Base-by-base conservation (phyloP, 92 coral and sea anemone species). In the Virgularia gustaviana region DNA sequence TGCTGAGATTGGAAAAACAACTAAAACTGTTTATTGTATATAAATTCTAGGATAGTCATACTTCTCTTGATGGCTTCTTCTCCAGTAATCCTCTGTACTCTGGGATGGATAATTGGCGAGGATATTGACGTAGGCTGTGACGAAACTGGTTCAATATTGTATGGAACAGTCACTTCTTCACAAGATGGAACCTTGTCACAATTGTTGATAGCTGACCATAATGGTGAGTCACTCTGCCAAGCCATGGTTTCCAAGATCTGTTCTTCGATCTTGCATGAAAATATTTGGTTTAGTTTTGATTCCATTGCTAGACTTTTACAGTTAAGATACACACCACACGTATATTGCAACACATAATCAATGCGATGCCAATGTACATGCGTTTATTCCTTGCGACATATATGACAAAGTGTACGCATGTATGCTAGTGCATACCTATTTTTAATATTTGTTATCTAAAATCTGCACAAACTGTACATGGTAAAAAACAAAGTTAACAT, bases 41-140 rank as follows among this genome's bases (percentile, higher is more conserved):
- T n/a, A n/a, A n/a, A n/a, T n/a, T n/a, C n/a, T n/a, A n/a, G n/a
- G 13, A 25, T 15, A 60, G 36, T n/a, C 59, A 27, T 7, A 67
- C 74, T 59, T 67, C 59, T 47, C 49, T 47, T 67, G 1, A 75
- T 76, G 24, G 86, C 91, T 22, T 88, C 85, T 65, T 91, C 97
- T 0, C 97, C 97, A 79, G 89, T 83, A 19, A 91, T 89, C 49
- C 97, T 81, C 63, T 91, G 96, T 22, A 91, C 90, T 78, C 97
- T 85, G 23, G 97, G 97, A 57, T 91, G 97, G 20, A 91, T 75
- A 36, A 91, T 88, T 5, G 97, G 96, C 2, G 97, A 91, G 20
- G 96, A 86, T 41, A 91, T 71, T 53, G 84, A 89, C 20, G 81
- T 85, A 42, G 85, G 92, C 27, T 89, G 86, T 0, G 83, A 66